Conservation (phyloP, 2,113 vertebrate species). For the Tympanuchus pallidicinctus region DNA sequence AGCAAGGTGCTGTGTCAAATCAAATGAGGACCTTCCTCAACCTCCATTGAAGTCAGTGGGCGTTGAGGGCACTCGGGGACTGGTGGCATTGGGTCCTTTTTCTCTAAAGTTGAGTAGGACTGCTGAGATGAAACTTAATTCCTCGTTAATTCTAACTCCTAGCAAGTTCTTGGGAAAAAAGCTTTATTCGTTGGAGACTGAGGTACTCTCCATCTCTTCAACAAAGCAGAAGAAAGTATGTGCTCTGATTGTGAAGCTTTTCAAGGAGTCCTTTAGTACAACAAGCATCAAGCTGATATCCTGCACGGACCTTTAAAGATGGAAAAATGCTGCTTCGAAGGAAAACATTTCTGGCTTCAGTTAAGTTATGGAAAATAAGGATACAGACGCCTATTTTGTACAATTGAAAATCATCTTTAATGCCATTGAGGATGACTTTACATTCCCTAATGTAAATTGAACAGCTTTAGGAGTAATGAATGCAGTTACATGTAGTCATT, state of each 20-base stretch:
- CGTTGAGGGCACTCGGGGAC: not conserved
- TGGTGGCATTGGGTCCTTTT: not conserved
- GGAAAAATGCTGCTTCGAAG: not conserved
- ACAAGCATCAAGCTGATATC: not conserved
- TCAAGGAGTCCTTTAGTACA: not conserved
- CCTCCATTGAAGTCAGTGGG: not conserved
- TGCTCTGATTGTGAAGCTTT: not conserved
- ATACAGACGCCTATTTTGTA: not conserved
- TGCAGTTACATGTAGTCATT: not conserved
- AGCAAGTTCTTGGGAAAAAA: slow-evolving; percentile 39
- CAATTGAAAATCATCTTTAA: not conserved
- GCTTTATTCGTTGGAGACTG: not conserved
- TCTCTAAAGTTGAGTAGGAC: slow-evolving; percentile 17
- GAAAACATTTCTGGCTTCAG: not conserved
- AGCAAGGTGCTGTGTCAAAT: not conserved
- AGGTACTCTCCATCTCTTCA: slow-evolving; percentile 9
- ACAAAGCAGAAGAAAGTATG: not conserved
- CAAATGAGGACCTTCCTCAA: not conserved
- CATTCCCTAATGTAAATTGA: not conserved
- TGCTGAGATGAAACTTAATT: slow-evolving; percentile 39
- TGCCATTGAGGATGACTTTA: not conserved
- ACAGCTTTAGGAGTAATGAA: not conserved
- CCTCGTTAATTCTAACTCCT: slow-evolving; percentile 40
- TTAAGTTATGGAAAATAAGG: not conserved
- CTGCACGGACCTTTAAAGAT: not conserved